Conservation (phyloP, 2,888 invertebrate species). For the Trachelus troglodyta region DNA sequence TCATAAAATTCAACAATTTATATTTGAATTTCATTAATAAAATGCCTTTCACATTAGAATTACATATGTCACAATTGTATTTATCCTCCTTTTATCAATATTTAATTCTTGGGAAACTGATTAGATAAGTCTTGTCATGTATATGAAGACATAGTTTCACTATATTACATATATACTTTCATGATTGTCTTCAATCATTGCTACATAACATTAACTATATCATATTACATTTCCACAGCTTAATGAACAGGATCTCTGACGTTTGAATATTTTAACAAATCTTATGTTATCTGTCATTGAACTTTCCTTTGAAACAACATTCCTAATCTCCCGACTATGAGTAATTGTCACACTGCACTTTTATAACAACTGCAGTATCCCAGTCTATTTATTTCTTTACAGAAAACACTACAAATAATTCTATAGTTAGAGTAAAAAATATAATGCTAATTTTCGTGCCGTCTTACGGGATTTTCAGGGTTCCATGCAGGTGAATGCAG, state of each 20-base stretch:
- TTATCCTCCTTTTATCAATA: not conserved
- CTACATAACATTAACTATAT: not conserved
- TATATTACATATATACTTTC: not conserved
- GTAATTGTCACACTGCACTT: not conserved
- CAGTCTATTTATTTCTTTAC: not conserved
- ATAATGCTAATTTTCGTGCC: not conserved
- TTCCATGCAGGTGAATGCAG: constrained; percentile 82
- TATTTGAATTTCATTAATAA: not conserved
- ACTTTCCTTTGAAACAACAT: constrained; percentile 9
- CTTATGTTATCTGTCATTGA: not conserved
- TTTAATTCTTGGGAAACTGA: not conserved
- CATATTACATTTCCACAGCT: not conserved
- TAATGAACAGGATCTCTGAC: not conserved
- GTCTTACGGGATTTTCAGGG: constrained; percentile 68
- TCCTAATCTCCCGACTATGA: constrained; percentile 12
- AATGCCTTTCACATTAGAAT: not conserved
- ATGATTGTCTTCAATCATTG: not conserved
- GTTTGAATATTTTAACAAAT: not conserved
- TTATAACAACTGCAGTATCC: not conserved
- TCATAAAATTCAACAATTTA: not conserved
- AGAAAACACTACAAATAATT: not conserved
- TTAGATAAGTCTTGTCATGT: not conserved
- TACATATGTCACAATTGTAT: not conserved
- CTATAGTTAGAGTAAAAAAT: not conserved
- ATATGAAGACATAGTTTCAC: not conserved